phyloP scores from a whole-genome alignment of 2,797 vertebrate species.

The Tamandua tetradactyla region DNA sequence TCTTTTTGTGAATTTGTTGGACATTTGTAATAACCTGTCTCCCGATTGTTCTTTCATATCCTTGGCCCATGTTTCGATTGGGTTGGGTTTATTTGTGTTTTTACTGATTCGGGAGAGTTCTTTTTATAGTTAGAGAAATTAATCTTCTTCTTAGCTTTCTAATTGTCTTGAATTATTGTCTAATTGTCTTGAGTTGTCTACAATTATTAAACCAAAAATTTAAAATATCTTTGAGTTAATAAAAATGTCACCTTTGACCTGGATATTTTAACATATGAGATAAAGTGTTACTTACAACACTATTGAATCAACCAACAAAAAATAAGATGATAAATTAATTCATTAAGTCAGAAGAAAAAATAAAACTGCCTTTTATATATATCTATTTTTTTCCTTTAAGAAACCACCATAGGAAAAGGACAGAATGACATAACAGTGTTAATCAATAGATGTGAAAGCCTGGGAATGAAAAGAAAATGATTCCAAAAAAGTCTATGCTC shows the following conservation, averaged over 20 bases:
- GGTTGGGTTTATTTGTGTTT: background rate
- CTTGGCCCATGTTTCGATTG: background rate
- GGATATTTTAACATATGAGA: background rate
- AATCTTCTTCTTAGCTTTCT: constrained; percentile 21
- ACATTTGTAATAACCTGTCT: background rate
- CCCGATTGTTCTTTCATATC: background rate
- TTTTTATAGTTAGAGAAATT: constrained; percentile 6
- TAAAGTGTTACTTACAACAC: constrained; percentile 6
- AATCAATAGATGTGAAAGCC: constrained; percentile 10
- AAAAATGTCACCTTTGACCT: constrained; percentile 50
- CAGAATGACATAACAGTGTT: background rate
- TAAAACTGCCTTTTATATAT: background rate
- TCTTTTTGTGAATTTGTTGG: background rate
- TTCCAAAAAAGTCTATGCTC: background rate
- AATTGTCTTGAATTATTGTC: background rate
- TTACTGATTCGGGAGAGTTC: background rate
- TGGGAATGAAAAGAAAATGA: constrained; percentile 10
- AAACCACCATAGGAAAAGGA: background rate
- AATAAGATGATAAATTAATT: background rate
- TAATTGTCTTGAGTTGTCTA: background rate
- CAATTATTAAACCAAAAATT: constrained; percentile 52
- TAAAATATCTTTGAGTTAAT: constrained; percentile 27
- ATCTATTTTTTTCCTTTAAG: background rate
- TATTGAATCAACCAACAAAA: constrained; percentile 5
- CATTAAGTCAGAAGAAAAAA: background rate